Base-by-base conservation (phyloP, 2,888 invertebrate species). In the Kryphioiulus occultus region DNA sequence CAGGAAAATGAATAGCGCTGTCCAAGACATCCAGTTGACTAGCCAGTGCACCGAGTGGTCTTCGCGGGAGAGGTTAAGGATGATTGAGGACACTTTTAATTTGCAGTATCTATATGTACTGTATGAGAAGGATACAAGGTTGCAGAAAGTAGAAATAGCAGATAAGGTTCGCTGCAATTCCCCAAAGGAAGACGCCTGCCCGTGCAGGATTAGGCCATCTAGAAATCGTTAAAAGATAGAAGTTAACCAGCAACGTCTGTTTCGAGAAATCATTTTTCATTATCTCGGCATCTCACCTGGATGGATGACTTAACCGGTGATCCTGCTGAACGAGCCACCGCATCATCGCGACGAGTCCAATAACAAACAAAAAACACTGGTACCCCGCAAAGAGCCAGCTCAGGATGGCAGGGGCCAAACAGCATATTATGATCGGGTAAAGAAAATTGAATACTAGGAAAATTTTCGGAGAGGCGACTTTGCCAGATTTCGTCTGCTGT, bases 201-300 rank as follows among this genome's bases (percentile, higher is more conserved):
- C 87, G 10, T 44, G 87, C 87, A n/a, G 87, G 87, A 53, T 87
- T 87, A n/a, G 87, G 84, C 85, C 83, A 87, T 17, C 87, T 87
- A 30, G n/a, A 86, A 86, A 19, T 39, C n/a, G n/a, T n/a, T n/a
- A n/a, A n/a, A n/a, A n/a, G n/a, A n/a, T n/a, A n/a, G n/a, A n/a
- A n/a, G n/a, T 39, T 5, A 68, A 12, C 68, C 4, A 68, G 26
- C 68, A 3, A 68, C 68, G 26, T 7, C 26, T 3, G 26, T 68
- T 68, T 9, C n/a, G n/a, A n/a, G n/a, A n/a, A n/a, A 10, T 42
- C 42, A 42, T 42, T 42, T 10, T 10, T 26, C 15, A 10, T 78
- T 26, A 78, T 82, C 32, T 82, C 82, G 35, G 85, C 42, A 10
- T 47, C 83, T 82, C 42, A 82, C 85, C 82, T 83, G 47, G 35